Percentiles rank a stretch among this genome's conserved stretches.
phyloP scores from a whole-genome alignment of 2,888 invertebrate genomes.

The Ophioninae sp. region DNA sequence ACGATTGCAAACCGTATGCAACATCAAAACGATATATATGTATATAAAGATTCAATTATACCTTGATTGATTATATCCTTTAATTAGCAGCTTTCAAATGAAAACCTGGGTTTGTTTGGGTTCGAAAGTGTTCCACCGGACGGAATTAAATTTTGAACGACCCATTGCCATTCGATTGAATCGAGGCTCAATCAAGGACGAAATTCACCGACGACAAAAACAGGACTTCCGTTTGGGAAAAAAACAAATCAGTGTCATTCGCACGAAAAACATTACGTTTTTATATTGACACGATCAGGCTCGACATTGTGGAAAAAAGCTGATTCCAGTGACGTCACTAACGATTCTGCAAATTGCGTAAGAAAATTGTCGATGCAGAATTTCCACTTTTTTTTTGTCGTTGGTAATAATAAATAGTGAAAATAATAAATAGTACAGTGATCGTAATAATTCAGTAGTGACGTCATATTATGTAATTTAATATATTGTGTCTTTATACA shows the following conservation, averaged over 20 bases:
- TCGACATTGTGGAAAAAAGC: no score
- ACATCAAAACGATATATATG: neutral
- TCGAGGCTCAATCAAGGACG: neutral
- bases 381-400: neutral
- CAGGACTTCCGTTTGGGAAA: no score
- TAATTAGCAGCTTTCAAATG: neutral
- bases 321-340: neutral
- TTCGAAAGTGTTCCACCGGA: neutral
- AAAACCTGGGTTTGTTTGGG: neutral
- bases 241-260: no score
- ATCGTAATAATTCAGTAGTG: no score
- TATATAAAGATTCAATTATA: neutral
- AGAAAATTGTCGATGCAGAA: neutral
- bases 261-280: no score
- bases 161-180: neutral
- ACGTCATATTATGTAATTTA: no score
- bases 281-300: no score
- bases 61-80: neutral
- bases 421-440: no score
- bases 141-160: neutral
- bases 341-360: neutral
- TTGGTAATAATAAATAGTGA: no score
- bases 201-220: neutral
- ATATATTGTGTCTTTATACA: no score
- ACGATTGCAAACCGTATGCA: neutral